Evolutionary conservation across 1,140 invertebrate species (phyloP).

Genomic region (Tetragnatha versicolor): DNA sequence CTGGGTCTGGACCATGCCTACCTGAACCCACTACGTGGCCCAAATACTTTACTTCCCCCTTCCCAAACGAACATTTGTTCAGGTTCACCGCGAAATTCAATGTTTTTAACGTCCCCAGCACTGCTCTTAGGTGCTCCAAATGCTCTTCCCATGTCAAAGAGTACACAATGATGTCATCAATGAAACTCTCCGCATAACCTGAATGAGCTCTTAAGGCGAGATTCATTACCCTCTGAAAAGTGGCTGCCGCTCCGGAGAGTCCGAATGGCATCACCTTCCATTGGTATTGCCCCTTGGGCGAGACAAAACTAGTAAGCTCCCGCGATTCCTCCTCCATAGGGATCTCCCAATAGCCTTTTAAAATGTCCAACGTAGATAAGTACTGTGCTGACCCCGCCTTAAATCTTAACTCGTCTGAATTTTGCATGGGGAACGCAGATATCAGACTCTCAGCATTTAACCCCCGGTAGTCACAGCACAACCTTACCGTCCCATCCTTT

Average conservation of each 20-base stretch:
- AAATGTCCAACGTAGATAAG: neutral
- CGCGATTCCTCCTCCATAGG: conserved; percentile 57
- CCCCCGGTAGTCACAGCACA: neutral
- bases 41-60: neutral
- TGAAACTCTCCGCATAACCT: conserved; percentile 6
- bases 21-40: neutral
- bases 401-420: neutral
- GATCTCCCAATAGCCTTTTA: conserved; percentile 55
- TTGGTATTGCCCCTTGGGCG: conserved; percentile 25
- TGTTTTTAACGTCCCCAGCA: neutral
- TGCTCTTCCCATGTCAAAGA: neutral
- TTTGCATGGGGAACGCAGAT: neutral
- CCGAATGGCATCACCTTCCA: conserved; percentile 59
- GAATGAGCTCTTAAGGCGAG: conserved; percentile 49
- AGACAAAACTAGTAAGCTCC: conserved; percentile 38
- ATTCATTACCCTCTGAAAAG: conserved; percentile 60
- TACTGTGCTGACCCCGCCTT: neutral
- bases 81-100: neutral
- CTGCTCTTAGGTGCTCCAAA: neutral
- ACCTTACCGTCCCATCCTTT: neutral
- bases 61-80: neutral
- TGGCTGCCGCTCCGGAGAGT: conserved; percentile 58
- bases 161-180: neutral
- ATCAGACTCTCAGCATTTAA: neutral
- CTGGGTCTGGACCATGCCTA: neutral